Evolutionary conservation across 2,888 invertebrate genomes (phyloP).

Genomic region (Brenthis ino): DNA sequence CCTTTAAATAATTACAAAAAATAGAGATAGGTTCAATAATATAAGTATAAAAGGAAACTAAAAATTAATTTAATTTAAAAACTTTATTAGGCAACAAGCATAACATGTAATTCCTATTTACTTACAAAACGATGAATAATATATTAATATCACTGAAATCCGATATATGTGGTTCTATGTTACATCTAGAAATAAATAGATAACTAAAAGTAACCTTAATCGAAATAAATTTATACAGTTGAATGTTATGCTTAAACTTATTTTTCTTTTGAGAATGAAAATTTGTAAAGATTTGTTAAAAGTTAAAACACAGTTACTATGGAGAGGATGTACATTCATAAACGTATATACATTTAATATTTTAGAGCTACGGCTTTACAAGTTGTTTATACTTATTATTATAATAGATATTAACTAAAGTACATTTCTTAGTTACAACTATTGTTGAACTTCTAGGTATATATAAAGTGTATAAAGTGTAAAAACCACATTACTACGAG

Average conservation of each 20-base stretch:
- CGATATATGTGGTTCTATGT: conserved; percentile 64
- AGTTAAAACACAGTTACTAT: too few relatives aligned
- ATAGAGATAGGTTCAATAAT: background rate
- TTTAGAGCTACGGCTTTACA: too few relatives aligned
- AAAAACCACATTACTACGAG: too few relatives aligned
- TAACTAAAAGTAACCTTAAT: conserved; percentile 27
- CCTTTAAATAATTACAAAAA: background rate
- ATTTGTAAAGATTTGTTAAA: background rate
- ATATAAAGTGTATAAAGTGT: too few relatives aligned
- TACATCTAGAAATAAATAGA: conserved; percentile 40
- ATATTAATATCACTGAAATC: conserved; percentile 74
- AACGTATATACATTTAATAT: too few relatives aligned
- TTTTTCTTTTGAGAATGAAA: background rate
- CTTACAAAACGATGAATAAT: conserved; percentile 53
- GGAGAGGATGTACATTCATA: too few relatives aligned
- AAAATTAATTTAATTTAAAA: conserved; percentile 44
- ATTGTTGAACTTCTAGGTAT: too few relatives aligned
- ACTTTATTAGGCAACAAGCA: conserved; percentile 66
- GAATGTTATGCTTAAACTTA: background rate
- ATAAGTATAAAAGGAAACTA: conserved; percentile 24
- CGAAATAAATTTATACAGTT: conserved; percentile 21
- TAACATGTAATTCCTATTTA: conserved; percentile 50
- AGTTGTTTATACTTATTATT: too few relatives aligned
- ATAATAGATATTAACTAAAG: too few relatives aligned
- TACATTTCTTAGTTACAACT: too few relatives aligned